Percentiles rank a stretch among this genome's conserved stretches.
Evolutionary conservation across 2,113 vertebrate genomes (phyloP).

Genomic region (Pseudopipra pipra): DNA sequence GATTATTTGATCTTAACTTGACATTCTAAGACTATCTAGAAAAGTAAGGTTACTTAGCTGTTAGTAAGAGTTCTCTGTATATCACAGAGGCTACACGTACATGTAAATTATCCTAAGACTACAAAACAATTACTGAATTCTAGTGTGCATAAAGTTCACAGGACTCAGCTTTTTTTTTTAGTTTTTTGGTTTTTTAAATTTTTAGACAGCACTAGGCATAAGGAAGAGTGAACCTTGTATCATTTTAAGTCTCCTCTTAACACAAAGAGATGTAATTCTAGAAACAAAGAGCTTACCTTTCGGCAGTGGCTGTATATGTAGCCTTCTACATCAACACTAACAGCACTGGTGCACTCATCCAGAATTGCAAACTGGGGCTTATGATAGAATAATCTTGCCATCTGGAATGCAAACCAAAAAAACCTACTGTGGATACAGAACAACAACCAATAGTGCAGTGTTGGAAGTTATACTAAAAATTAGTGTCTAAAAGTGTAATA

Average conservation of each 20-base stretch:
- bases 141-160: not conserved
- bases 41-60: not conserved
- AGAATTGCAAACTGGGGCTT: constrained; percentile 98
- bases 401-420: constrained; percentile 76
- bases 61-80: not conserved
- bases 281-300: constrained; percentile 76
- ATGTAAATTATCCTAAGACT: not conserved
- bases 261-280: not conserved
- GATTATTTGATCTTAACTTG: not conserved
- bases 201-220: not conserved
- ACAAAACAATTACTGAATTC: not conserved
- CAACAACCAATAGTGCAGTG: not conserved
- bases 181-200: not conserved
- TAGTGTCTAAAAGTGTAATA: not conserved
- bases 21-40: not conserved
- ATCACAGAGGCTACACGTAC: not conserved
- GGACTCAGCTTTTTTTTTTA: not conserved
- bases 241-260: not conserved
- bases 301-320: constrained; percentile 96
- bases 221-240: not conserved
- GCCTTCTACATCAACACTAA: constrained; percentile 96
- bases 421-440: not conserved
- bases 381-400: constrained; percentile 97
- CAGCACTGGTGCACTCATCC: constrained; percentile 98
- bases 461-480: not conserved